Conservation (phyloP, 2,888 invertebrate species). For the Dicyrtoma fusca region DNA sequence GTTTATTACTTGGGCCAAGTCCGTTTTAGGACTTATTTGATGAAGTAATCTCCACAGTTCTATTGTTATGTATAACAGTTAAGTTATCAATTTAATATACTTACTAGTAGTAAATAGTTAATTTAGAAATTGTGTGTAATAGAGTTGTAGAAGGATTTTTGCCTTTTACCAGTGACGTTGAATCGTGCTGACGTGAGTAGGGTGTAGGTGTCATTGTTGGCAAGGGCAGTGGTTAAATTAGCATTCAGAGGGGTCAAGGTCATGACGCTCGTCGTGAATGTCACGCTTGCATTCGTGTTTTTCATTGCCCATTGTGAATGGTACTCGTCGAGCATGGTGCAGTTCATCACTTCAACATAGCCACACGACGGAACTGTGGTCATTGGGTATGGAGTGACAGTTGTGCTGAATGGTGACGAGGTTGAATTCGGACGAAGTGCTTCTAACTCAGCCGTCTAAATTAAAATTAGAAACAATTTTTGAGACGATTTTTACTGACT, state of each 20-base stretch:
- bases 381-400: neutral
- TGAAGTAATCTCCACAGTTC: constrained; percentile 49
- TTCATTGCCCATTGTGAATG: constrained; percentile 44
- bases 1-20: constrained; percentile 46
- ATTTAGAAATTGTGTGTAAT: too few species aligned
- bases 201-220: constrained; percentile 25
- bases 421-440: constrained; percentile 63
- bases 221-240: constrained; percentile 18
- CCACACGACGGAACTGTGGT: constrained; percentile 44
- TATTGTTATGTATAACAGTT: constrained; percentile 6
- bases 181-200: constrained; percentile 21
- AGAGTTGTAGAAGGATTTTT: too few species aligned
- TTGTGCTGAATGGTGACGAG: constrained; percentile 3
- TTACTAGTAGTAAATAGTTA: neutral
- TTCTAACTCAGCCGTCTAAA: constrained; percentile 64
- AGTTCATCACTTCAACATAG: constrained; percentile 49
- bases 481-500: too few species aligned
- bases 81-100: too few species aligned
- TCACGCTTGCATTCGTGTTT: constrained; percentile 44
- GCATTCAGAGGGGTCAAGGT: constrained; percentile 42
- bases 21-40: constrained; percentile 45
- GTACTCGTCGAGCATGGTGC: constrained; percentile 51
- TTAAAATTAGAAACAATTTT: too few species aligned
- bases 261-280: constrained; percentile 50
- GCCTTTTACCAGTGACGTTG: constrained; percentile 20